A percentile compares a stretch with the other conserved stretches of the same genome.
phyloP scores from a whole-genome alignment of 2,888 invertebrate species.

The Loripinus fragilis region DNA sequence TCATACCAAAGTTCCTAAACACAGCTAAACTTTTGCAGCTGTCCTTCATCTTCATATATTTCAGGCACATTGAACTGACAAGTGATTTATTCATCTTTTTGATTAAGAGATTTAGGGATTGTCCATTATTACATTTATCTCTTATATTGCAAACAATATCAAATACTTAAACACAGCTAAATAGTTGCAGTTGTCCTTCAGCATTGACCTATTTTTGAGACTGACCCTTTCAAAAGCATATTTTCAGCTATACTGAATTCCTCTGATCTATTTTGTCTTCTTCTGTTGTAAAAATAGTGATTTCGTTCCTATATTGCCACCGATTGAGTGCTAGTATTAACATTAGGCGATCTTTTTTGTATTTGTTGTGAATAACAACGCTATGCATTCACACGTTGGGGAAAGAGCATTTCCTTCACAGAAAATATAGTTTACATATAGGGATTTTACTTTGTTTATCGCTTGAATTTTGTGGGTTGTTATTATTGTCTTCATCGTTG shows the following conservation, averaged over 20 bases:
- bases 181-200: conserved; percentile 7
- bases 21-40: neutral
- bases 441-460: conserved; percentile 1
- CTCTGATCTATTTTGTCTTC: neutral
- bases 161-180: conserved; percentile 8
- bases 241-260: neutral
- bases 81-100: conserved; percentile 6
- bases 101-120: neutral
- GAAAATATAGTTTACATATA: neutral
- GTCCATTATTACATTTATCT: too few relatives aligned
- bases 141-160: conserved; percentile 6
- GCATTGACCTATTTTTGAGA: neutral
- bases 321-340: neutral
- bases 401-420: conserved; percentile 1
- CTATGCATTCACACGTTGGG: neutral
- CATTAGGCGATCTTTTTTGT: neutral
- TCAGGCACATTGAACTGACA: conserved; percentile 1
- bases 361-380: neutral
- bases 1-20: neutral
- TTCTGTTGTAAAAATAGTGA: neutral
- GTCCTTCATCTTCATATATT: conserved; percentile 8
- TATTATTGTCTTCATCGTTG: neutral
- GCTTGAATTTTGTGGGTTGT: neutral
- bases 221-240: conserved; percentile 6
- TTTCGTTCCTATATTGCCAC: neutral